These are phyloP conservation scores for Drosophila funebris DNA, from an alignment of 1,140 invertebrate genomes.

Conservation along the genomic window DNA sequence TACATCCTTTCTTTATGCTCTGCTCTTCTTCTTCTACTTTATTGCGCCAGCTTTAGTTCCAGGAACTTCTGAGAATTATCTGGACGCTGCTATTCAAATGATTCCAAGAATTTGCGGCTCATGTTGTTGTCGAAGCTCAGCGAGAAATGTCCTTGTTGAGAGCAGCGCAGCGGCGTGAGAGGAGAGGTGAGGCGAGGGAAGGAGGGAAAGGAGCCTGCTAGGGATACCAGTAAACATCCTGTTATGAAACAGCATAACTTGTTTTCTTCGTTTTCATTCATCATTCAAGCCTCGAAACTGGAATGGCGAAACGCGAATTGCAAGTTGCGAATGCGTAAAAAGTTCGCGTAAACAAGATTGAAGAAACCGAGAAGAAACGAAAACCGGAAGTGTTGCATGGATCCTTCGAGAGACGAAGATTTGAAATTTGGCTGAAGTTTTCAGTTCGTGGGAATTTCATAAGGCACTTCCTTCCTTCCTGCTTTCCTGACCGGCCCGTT, in stretches of 20 bases:
- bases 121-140: not conserved
- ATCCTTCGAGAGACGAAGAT: not conserved
- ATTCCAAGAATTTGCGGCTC: slow-evolving; percentile 58
- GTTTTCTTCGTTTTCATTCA: slow-evolving; percentile 61
- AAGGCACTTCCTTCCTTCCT: slow-evolving; percentile 64
- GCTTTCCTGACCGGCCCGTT: not conserved
- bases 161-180: not conserved
- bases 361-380: not conserved
- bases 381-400: slow-evolving; percentile 54
- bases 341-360: slow-evolving; percentile 64
- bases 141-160: slow-evolving; percentile 51
- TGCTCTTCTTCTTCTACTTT: not conserved
- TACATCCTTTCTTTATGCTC: not conserved
- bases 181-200: slow-evolving; percentile 30
- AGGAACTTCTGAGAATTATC: slow-evolving; percentile 29
- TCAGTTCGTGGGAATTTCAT: slow-evolving; percentile 74
- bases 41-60: slow-evolving; percentile 59
- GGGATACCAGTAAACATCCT: slow-evolving; percentile 60
- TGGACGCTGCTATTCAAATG: slow-evolving; percentile 45
- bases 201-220: not conserved
- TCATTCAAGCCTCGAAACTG: slow-evolving; percentile 23
- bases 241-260: slow-evolving; percentile 57
- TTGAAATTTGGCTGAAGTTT: slow-evolving; percentile 5
- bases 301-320: not conserved
- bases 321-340: slow-evolving; percentile 54